phyloP scores from a whole-genome alignment of 1,140 invertebrate species.

The Drosophila parvula region DNA sequence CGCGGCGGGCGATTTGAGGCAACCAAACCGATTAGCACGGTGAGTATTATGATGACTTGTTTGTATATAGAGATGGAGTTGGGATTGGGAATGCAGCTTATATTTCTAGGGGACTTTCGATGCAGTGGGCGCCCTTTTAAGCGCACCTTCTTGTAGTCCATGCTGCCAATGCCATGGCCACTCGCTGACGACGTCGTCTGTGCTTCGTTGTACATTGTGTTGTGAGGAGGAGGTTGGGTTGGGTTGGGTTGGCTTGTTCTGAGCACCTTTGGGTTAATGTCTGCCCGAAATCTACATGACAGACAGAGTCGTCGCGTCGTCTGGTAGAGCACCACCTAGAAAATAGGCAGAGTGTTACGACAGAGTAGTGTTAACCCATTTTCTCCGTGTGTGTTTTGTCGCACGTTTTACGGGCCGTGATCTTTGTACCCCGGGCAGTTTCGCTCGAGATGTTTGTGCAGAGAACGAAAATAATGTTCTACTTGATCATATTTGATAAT shows the following conservation, averaged over 20 bases:
- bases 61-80: not conserved
- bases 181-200: conserved; percentile 8
- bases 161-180: no score
- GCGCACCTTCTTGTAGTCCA: conserved; percentile 73
- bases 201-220: conserved; percentile 63
- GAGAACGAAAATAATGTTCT: not conserved
- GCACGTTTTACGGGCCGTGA: conserved; percentile 60
- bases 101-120: not conserved
- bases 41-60: conserved; percentile 56
- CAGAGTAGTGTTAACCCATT: conserved; percentile 64
- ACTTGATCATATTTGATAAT: not conserved
- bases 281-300: conserved; percentile 47
- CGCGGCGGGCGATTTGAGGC: conserved; percentile 89
- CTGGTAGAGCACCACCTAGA: conserved; percentile 58
- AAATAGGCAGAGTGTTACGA: conserved; percentile 71
- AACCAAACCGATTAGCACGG: conserved; percentile 35
- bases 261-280: conserved; percentile 41
- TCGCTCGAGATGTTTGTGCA: conserved; percentile 67
- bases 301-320: conserved; percentile 18
- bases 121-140: conserved; percentile 55
- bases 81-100: conserved; percentile 11
- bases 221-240: conserved; percentile 15
- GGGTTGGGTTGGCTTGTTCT: conserved; percentile 1
- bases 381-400: conserved; percentile 52
- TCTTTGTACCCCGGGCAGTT: conserved; percentile 73